Conservation (phyloP, 37 sponge, comb jelly and placozoan genomes). For the Ianthella basta region DNA sequence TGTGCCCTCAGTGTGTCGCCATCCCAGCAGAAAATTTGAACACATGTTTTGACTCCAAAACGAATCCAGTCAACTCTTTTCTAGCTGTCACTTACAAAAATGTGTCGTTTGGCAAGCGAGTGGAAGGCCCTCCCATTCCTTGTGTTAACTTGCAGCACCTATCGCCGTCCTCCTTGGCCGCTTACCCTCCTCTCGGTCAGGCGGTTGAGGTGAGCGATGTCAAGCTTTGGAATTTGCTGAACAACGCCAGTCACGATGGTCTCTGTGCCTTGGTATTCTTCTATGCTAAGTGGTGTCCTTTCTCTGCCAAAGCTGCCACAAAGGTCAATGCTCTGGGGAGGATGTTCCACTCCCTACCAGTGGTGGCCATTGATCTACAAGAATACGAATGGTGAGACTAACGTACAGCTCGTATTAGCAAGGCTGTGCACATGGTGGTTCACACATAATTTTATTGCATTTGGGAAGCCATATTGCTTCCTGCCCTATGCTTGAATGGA, state of each 20-base stretch:
- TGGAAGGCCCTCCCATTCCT: not conserved
- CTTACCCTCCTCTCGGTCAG: not conserved
- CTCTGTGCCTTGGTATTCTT: constrained; percentile 76
- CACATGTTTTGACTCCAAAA: no score
- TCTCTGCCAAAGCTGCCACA: constrained; percentile 54
- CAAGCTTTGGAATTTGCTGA: constrained; percentile 48
- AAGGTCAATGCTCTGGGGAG: constrained; percentile 72
- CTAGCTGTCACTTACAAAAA: not conserved
- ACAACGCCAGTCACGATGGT: constrained; percentile 24
- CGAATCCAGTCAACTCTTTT: no score
- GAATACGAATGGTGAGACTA: constrained; percentile 60
- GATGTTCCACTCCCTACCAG: constrained; percentile 44
- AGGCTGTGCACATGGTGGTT: not conserved
- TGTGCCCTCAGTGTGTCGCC: no score
- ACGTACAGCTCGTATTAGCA: no score
- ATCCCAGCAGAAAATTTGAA: no score
- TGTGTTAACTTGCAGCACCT: not conserved
- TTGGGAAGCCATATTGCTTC: not conserved
- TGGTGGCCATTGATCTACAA: constrained; percentile 64
- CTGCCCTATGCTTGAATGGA: not conserved
- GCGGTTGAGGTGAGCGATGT: constrained; percentile 42
- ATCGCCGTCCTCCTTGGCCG: not conserved
- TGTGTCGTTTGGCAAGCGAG: not conserved
- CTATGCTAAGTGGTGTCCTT: constrained; percentile 71
- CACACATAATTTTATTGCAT: not conserved